These are phyloP conservation scores for Atrina japonica DNA, from an alignment of 2,888 invertebrate species.

Conservation along the genomic window DNA sequence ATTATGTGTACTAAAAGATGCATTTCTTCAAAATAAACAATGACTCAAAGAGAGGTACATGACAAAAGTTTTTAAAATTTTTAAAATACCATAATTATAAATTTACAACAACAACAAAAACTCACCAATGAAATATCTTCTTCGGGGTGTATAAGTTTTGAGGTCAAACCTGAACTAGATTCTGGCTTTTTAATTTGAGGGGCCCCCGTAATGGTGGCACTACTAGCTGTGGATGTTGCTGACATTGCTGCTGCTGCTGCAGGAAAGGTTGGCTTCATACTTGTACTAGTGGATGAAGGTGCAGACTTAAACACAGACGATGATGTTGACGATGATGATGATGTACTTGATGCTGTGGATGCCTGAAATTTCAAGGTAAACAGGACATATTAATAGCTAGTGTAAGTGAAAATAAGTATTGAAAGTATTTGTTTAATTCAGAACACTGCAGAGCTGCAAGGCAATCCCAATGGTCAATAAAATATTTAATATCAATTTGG, in stretches of 20 bases:
- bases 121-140: slow-evolving; percentile 79
- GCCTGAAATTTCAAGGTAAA: slow-evolving; percentile 25
- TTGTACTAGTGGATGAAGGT: slow-evolving; percentile 9
- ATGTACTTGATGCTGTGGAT: slow-evolving; percentile 10
- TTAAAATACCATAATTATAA: too few relatives aligned
- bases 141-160: slow-evolving; percentile 79
- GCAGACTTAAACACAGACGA: slow-evolving; percentile 16
- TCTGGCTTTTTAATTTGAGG: slow-evolving; percentile 79
- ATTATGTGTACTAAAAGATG: too few relatives aligned
- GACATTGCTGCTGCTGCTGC: slow-evolving; percentile 51
- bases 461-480: too few relatives aligned
- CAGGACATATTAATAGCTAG: neutral
- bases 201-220: slow-evolving; percentile 76
- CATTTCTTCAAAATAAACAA: too few relatives aligned
- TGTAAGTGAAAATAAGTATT: neutral
- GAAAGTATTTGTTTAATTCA: too few relatives aligned
- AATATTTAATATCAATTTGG: too few relatives aligned
- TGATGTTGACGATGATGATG: slow-evolving; percentile 21
- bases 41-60: too few relatives aligned
- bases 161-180: slow-evolving; percentile 78
- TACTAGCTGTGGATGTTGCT: slow-evolving; percentile 43
- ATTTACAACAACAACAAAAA: too few relatives aligned
- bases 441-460: too few relatives aligned
- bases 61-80: too few relatives aligned
- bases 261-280: slow-evolving; percentile 75